phyloP scores from a whole-genome alignment of 2,888 invertebrate species.

The Brachyopa scutellaris region DNA sequence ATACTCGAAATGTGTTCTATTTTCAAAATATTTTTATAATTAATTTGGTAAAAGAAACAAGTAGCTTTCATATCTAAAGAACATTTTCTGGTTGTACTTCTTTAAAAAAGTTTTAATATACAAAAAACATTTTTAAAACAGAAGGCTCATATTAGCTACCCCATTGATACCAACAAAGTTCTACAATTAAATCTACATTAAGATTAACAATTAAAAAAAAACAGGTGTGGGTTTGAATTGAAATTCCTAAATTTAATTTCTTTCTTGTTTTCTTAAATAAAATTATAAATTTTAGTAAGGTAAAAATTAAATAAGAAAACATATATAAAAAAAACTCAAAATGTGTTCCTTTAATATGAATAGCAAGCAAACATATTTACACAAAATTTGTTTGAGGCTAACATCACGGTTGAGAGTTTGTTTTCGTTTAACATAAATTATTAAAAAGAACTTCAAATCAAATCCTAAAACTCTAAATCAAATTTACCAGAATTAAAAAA shows the following conservation, averaged over 20 bases:
- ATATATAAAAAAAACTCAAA: conserved; percentile 52
- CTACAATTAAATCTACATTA: conserved; percentile 23
- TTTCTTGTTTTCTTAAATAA: conserved; percentile 8
- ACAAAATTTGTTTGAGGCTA: conserved; percentile 41
- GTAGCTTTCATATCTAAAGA: no score
- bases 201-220: conserved; percentile 40
- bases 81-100: no score
- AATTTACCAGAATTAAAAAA: conserved; percentile 64
- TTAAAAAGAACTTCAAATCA: conserved; percentile 56
- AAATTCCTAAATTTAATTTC: conserved; percentile 46
- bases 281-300: conserved; percentile 23
- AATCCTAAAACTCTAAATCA: conserved; percentile 71
- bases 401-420: conserved; percentile 71
- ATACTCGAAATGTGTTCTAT: no score
- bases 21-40: no score
- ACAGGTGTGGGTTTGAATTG: conserved; percentile 61
- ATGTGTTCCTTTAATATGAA: conserved; percentile 67
- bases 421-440: conserved; percentile 65
- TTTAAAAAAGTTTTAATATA: no score
- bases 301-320: not conserved
- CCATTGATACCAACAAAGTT: conserved; percentile 12
- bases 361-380: conserved; percentile 69
- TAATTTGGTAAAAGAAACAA: no score
- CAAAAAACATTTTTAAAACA: not conserved
- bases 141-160: no score